Base-by-base conservation (phyloP, 2,113 vertebrate genomes). In the Cavia aperea region DNA sequence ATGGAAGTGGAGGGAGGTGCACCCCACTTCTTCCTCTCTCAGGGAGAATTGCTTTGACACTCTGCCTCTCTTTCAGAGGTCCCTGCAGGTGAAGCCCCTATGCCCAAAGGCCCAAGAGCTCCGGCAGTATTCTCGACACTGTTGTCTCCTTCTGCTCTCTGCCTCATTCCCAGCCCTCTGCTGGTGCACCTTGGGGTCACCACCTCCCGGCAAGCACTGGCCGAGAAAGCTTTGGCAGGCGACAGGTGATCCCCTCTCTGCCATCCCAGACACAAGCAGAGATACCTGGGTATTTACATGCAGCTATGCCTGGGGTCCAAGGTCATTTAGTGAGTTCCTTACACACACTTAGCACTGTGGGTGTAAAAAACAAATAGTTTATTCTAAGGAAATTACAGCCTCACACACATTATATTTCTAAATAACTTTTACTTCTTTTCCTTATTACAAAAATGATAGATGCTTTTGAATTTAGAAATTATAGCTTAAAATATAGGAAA, bases 361-460 rank as follows among this genome's bases (percentile, higher is more conserved):
- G 62, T 86, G 43, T 81, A 63, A 86, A 93, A 79, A 70, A 49
- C 16, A 26, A 31, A 49, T 43, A 86, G 18, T 82, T 90, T 89
- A 16, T 63, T 4, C 2, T 91, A 77, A 89, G 43, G 56, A 93
- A 85, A 82, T 82, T 66, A n/a, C 2, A 95, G 11, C 2, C 13
- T 86, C 19, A 75, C 88, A n/a, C 86, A 70, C 29, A 75, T 79
- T 86, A 83, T 79, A 84, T 58, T 73, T 87, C 24, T 21, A 88
- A 70, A 23, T n/a, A 92, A 63, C 33, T 68, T 90, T 83, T 46
- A 66, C 88, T 86, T 89, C 6, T 86, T 87, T 93, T 70, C 91
- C 43, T 93, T 93, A 84, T 70, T 83, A 21, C 15, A 68, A 92
- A 94, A 78, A 33, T 84, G 49, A 92, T 82, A 90, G 51, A 88